These are phyloP conservation scores for Gymnocephalus cernua DNA, from an alignment of 2,113 vertebrate genomes.

Conservation along the genomic window DNA sequence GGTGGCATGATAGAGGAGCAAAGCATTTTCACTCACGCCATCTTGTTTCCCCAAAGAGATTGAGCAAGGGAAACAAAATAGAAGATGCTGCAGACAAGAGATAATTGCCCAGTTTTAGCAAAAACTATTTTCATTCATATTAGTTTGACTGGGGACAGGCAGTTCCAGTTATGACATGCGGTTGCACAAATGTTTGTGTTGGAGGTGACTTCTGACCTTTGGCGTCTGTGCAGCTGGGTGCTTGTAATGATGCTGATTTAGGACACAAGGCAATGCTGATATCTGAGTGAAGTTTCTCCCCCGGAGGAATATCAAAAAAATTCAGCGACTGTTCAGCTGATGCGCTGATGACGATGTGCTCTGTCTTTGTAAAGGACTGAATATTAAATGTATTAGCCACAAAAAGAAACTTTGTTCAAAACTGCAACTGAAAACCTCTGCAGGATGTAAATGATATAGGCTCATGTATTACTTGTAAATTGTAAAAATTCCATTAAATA, in stretches of 20 bases:
- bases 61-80: neutral
- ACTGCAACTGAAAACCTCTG: neutral
- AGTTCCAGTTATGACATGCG: no score
- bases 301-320: neutral
- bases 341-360: neutral
- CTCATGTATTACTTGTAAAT: neutral
- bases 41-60: neutral
- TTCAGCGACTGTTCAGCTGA: neutral
- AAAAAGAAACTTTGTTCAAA: neutral
- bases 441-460: neutral
- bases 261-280: neutral
- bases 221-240: neutral
- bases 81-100: neutral
- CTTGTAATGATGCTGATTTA: neutral
- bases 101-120: neutral
- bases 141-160: neutral
- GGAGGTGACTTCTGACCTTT: conserved; percentile 5
- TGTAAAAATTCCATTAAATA: neutral
- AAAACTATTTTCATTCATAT: neutral
- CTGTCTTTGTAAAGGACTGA: neutral
- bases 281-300: neutral
- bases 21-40: neutral
- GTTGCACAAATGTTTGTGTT: neutral
- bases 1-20: conserved; percentile 47
- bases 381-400: neutral